A percentile compares a stretch with the other conserved stretches of the same genome.
Conservation (phyloP, 2,113 vertebrate genomes). For the Tringa solitaria region DNA sequence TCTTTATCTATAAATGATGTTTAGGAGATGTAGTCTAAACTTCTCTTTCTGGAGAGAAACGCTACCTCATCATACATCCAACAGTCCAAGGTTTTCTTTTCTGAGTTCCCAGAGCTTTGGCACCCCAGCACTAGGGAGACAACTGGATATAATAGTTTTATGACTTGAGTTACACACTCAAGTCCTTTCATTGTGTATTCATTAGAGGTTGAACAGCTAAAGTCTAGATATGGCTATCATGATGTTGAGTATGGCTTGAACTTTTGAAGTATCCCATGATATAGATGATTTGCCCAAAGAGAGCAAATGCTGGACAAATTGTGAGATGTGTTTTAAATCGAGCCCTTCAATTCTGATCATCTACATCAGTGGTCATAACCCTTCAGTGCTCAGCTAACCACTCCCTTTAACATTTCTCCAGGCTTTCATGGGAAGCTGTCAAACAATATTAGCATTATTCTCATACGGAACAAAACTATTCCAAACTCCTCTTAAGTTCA, state of each 20-base stretch:
- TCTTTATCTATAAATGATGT: background rate
- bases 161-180: accelerated
- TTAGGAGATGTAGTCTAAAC: background rate
- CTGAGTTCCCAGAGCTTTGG: background rate
- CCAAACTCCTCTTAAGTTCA: background rate
- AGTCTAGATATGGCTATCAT: background rate
- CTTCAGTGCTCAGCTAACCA: background rate
- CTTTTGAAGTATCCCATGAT: background rate
- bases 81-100: background rate
- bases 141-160: background rate
- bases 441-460: background rate
- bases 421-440: background rate
- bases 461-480: background rate
- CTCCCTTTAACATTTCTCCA: background rate
- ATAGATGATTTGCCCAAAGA: background rate
- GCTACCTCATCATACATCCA: background rate
- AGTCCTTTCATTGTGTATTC: background rate
- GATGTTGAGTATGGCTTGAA: background rate
- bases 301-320: background rate
- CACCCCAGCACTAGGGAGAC: background rate
- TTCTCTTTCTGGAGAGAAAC: background rate
- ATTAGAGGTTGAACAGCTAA: accelerated
- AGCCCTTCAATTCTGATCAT: background rate
- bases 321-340: accelerated
- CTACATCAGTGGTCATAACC: background rate